These are phyloP conservation scores for Drosophila mimica DNA, from an alignment of 2,888 invertebrate species.

Conservation along the genomic window DNA sequence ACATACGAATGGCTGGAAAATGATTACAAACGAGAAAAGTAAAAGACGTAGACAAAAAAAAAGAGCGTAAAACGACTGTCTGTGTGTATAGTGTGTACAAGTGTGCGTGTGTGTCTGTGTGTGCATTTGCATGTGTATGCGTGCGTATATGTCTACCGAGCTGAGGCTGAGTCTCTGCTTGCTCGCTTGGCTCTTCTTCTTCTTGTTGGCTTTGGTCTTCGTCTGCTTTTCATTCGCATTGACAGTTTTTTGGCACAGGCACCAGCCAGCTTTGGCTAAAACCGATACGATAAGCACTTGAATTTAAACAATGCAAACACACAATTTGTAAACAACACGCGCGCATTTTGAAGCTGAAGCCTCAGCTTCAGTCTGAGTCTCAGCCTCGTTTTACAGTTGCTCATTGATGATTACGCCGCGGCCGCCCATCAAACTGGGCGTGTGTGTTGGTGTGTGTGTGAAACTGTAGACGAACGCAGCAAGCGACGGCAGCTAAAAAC, in stretches of 20 bases:
- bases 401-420: constrained; percentile 76
- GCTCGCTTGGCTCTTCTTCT: constrained; percentile 29
- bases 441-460: constrained; percentile 49
- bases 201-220: constrained; percentile 29
- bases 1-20: constrained; percentile 77
- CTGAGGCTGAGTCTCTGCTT: constrained; percentile 43
- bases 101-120: constrained; percentile 27
- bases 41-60: constrained; percentile 79
- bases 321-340: constrained; percentile 74
- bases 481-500: constrained; percentile 55
- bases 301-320: constrained; percentile 40
- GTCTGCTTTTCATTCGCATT: constrained; percentile 29
- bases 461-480: constrained; percentile 75
- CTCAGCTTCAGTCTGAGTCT: constrained; percentile 4
- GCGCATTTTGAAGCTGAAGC: constrained; percentile 51
- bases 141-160: constrained; percentile 42
- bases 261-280: constrained; percentile 19
- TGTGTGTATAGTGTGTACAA: constrained; percentile 29
- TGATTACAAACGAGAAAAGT: constrained; percentile 80
- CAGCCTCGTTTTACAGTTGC: constrained; percentile 66
- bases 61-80: constrained; percentile 67
- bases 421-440: constrained; percentile 57
- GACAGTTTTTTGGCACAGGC: constrained; percentile 40
- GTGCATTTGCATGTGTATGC: constrained; percentile 28
- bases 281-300: constrained; percentile 42